Percentiles rank a stretch among this genome's conserved stretches.
These are phyloP conservation scores for Noctua janthe DNA, from an alignment of 2,888 invertebrate species.

Conservation along the genomic window DNA sequence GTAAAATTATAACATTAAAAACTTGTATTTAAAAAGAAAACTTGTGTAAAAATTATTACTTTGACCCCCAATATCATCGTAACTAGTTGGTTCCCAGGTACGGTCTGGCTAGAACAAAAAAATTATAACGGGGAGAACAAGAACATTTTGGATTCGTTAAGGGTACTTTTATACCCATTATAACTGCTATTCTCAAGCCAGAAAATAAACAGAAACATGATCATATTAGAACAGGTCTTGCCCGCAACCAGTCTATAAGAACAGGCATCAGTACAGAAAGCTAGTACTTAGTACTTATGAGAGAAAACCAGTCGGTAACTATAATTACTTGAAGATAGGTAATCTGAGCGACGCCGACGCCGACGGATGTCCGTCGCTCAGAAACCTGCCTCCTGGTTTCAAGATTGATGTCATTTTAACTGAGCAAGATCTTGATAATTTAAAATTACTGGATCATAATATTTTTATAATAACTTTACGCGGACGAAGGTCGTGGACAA, in stretches of 20 bases:
- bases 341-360: neutral
- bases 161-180: too few species aligned
- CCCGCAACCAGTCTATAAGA: conserved; percentile 7
- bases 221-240: conserved; percentile 24
- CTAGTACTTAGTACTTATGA: neutral
- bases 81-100: too few species aligned
- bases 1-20: too few species aligned
- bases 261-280: conserved; percentile 34
- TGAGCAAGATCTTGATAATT: neutral
- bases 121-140: too few species aligned
- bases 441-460: neutral
- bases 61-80: too few species aligned
- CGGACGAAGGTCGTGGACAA: too few species aligned
- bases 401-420: conserved; percentile 3
- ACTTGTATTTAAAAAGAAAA: too few species aligned
- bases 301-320: conserved; percentile 42
- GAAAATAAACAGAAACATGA: conserved; percentile 6
- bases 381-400: neutral
- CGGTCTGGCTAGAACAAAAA: neutral
- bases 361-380: neutral
- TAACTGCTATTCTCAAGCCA: neutral
- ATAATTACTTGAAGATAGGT: conserved; percentile 3
- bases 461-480: too few species aligned
- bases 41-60: too few species aligned
- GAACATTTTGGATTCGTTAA: too few species aligned